phyloP scores from a whole-genome alignment of 2,113 vertebrate genomes.

The Dromiciops gliroides region DNA sequence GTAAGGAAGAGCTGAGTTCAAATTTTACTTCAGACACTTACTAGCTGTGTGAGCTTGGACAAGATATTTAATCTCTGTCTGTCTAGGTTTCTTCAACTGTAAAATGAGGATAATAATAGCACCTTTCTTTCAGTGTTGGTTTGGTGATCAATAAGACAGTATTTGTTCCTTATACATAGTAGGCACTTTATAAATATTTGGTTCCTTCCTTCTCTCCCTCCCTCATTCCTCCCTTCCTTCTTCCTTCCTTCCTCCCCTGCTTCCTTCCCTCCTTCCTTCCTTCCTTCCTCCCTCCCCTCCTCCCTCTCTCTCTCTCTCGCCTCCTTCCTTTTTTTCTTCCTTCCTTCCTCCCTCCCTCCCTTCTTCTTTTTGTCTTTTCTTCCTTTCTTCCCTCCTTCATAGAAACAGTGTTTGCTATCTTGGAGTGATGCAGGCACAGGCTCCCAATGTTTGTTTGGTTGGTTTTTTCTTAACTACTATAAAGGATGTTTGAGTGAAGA shows the following conservation, averaged over 20 bases:
- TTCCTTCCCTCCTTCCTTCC: too few species aligned
- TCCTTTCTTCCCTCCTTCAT: conserved; percentile 3
- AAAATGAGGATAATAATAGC: neutral
- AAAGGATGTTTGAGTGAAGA: too few species aligned
- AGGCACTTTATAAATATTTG: neutral
- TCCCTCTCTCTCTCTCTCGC: too few species aligned
- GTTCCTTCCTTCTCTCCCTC: neutral
- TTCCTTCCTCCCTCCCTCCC: neutral
- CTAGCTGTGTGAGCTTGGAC: neutral
- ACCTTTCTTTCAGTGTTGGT: too few species aligned
- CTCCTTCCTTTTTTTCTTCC: neutral
- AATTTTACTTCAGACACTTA: neutral
- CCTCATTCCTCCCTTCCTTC: too few species aligned
- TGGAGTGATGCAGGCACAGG: too few species aligned
- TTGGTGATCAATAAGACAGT: too few species aligned
- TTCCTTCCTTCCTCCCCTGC: too few species aligned
- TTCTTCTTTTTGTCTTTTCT: neutral
- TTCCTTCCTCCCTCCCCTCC: too few species aligned
- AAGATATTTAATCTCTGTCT: neutral
- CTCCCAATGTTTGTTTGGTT: too few species aligned
- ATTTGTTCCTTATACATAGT: neutral
- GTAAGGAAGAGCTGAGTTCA: neutral
- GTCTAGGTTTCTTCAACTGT: neutral
- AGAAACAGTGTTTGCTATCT: too few species aligned
- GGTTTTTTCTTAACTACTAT: too few species aligned